Base-by-base conservation (phyloP, 2,113 vertebrate genomes). In the Hyperopisus bebe region DNA sequence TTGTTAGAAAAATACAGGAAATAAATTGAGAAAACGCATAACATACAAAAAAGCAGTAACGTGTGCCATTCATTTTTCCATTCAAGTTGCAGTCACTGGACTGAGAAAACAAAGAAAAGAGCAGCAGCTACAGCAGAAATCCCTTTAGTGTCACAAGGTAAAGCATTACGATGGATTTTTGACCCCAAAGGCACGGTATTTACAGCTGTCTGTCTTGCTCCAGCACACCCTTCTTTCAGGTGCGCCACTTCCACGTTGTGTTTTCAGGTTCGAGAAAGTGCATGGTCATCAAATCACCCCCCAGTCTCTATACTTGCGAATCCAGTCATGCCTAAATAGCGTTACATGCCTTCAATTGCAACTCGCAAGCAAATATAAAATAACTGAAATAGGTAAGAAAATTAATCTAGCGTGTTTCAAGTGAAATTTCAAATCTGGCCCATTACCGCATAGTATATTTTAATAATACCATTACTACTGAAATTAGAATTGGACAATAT, bases 171-270 rank as follows among this genome's bases (percentile, higher is more conserved):
- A 91, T 92, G 89, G 91, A 24, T 91, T 80, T 94, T 88, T 91
- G 90, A 93, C 94, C 93, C 92, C 90, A 94, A 96, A 96, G 95
- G 96, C 96, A 96, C 95, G 93, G 92, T 94, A 96, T 94, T 91
- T 94, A 96, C 95, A 96, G 91, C 93, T 92, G 88, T 91, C 91
- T 90, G 70, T 91, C 93, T 90, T 31, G 48, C 48, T 42, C 21
- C 91, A 90, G 93, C 90, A 92, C 89, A 89, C 92, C 53, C 92
- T 89, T 90, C 94, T 95, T 95, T 94, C 94, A 93, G 94, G 92
- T 87, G 91, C 90, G 46, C 44, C 47, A 94, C 94, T 92, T 92
- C 92, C 91, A 93, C 91, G 91, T 90, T 90, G 92, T 92, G 91
- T 92, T 90, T 91, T 90, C 48, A 91, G 88, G 89, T 86, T 86